A percentile compares a stretch with the other conserved stretches of the same genome.
These are phyloP conservation scores for Rhingia campestris DNA, from an alignment of 2,888 invertebrate genomes.

Conservation along the genomic window DNA sequence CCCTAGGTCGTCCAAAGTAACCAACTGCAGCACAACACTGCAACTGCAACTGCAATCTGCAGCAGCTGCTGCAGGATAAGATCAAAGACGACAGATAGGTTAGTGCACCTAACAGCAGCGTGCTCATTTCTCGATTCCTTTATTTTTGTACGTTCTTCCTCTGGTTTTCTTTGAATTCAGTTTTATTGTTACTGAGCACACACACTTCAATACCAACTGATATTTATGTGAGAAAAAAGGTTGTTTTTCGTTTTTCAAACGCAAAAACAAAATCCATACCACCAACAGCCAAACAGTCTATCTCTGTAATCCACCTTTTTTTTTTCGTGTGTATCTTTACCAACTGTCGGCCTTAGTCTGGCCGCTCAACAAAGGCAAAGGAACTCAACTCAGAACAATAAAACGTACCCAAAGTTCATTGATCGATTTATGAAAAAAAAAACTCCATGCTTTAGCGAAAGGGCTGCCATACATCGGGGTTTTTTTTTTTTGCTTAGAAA, in stretches of 20 bases:
- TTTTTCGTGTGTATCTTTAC: conserved; percentile 16
- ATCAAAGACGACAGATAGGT: conserved; percentile 61
- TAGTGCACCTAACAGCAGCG: conserved; percentile 62
- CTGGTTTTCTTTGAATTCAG: conserved; percentile 29
- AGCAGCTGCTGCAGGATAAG: conserved; percentile 57
- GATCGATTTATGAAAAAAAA: conserved; percentile 58
- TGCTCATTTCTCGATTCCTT: conserved; percentile 26
- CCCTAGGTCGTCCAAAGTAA: conserved; percentile 59
- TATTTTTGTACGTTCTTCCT: conserved; percentile 27
- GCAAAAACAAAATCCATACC: conserved; percentile 21
- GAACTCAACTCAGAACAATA: conserved; percentile 50
- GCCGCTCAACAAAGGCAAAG: conserved; percentile 46
- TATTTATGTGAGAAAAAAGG: not conserved
- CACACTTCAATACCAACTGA: not conserved
- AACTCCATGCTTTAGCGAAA: conserved; percentile 22
- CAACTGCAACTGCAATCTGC: conserved; percentile 10
- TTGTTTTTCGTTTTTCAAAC: conserved; percentile 40
- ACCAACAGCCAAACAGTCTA: conserved; percentile 28
- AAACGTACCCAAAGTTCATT: conserved; percentile 60
- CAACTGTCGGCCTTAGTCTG: conserved; percentile 41
- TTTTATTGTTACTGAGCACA: conserved; percentile 10
- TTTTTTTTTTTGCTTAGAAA: conserved; percentile 33
- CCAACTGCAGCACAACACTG: conserved; percentile 19
- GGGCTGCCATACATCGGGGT: conserved; percentile 57
- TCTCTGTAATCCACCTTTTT: conserved; percentile 47